A percentile compares a stretch with the other conserved stretches of the same genome.
Evolutionary conservation across 2,888 invertebrate species (phyloP).

Genomic region (Tanypteryx hageni): DNA sequence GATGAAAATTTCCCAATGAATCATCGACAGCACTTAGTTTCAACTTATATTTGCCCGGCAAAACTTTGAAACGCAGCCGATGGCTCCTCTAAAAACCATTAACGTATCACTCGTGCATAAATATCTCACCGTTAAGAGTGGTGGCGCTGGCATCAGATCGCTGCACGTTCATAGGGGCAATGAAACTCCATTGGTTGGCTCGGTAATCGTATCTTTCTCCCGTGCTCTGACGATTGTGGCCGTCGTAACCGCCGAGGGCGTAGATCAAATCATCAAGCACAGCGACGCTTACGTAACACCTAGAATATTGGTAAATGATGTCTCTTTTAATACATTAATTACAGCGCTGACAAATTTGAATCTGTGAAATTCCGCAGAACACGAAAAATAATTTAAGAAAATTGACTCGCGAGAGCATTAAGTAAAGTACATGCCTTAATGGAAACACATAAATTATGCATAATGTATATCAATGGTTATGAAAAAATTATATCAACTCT

Average conservation of each 20-base stretch:
- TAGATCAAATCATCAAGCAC: conserved; percentile 87
- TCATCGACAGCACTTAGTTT: neutral
- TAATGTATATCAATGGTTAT: too few relatives aligned
- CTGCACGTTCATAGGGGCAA: conserved; percentile 92
- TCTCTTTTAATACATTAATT: too few relatives aligned
- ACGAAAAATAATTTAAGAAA: too few relatives aligned
- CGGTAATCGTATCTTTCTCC: conserved; percentile 90
- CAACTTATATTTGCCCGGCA: too few relatives aligned
- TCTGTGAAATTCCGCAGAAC: too few relatives aligned
- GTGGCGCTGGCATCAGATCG: conserved; percentile 95
- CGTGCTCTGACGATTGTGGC: conserved; percentile 89
- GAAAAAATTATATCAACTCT: too few relatives aligned
- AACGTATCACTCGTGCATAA: neutral
- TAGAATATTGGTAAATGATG: conserved; percentile 68
- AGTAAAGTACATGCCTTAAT: too few relatives aligned
- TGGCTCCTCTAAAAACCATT: neutral
- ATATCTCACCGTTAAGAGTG: conserved; percentile 82
- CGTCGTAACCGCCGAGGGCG: conserved; percentile 93
- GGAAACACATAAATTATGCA: too few relatives aligned
- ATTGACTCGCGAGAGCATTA: too few relatives aligned
- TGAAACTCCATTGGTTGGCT: conserved; percentile 92
- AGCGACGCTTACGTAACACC: conserved; percentile 92
- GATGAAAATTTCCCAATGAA: neutral
- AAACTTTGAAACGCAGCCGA: too few relatives aligned
- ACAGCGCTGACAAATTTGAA: too few relatives aligned